Conservation (phyloP, 2,797 vertebrate genomes). For the Muraenolepis orangiensis region DNA sequence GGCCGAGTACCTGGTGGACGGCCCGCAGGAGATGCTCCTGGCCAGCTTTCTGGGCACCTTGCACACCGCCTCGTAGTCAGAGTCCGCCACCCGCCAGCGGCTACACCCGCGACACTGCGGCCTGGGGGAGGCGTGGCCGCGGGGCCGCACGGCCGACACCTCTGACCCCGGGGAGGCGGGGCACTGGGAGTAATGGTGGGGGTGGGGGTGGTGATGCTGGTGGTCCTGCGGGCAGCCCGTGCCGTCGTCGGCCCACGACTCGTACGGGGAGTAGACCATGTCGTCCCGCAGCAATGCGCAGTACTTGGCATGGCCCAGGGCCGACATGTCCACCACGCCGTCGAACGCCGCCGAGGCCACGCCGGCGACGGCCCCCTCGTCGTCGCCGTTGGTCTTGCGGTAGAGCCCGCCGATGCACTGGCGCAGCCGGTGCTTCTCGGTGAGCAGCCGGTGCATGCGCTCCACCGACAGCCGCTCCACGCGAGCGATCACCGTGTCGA, state of each 20-base stretch:
- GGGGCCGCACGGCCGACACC: constrained; percentile 41
- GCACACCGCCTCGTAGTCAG: constrained; percentile 93
- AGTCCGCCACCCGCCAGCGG: constrained; percentile 82
- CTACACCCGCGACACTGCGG: constrained; percentile 82
- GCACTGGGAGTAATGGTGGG: constrained; percentile 68
- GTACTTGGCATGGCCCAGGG: constrained; percentile 81
- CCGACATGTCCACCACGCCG: constrained; percentile 79
- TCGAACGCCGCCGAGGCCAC: constrained; percentile 44
- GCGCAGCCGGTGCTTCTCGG: constrained; percentile 87
- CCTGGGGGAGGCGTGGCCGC: constrained; percentile 61
- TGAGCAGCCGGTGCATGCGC: constrained; percentile 84
- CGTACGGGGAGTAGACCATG: constrained; percentile 85
- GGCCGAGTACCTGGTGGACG: constrained; percentile 82
- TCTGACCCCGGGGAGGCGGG: constrained; percentile 51
- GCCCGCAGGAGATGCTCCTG: constrained; percentile 80
- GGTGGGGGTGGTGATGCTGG: constrained; percentile 66
- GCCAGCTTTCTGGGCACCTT: constrained; percentile 89
- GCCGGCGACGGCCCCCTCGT: constrained; percentile 47
- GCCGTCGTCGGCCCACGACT: constrained; percentile 84
- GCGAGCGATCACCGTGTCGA: constrained; percentile 83
- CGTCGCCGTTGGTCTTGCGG: constrained; percentile 75
- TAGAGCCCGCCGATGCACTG: constrained; percentile 84
- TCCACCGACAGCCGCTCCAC: constrained; percentile 89
- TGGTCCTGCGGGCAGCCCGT: constrained; percentile 70
- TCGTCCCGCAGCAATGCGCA: constrained; percentile 87